These are phyloP conservation scores for Mustela nigripes DNA, from an alignment of 2,113 vertebrate species.

Conservation along the genomic window DNA sequence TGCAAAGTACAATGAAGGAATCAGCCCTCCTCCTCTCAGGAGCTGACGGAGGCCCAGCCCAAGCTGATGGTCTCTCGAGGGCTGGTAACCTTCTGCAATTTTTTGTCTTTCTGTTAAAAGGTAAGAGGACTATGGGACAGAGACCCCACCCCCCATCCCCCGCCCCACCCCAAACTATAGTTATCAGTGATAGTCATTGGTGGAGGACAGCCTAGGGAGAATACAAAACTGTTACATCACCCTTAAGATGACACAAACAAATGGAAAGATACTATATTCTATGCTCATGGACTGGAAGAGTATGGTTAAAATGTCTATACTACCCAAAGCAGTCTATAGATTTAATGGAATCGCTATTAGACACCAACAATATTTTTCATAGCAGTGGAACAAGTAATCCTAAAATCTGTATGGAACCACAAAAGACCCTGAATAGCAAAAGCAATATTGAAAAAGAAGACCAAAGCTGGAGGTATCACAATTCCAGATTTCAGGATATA, in stretches of 20 bases:
- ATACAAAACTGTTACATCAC: neutral
- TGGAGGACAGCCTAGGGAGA: neutral
- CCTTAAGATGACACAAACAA: neutral
- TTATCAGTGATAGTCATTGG: neutral
- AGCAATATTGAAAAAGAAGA: neutral
- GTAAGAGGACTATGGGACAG: neutral
- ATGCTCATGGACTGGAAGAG: neutral
- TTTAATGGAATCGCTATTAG: neutral
- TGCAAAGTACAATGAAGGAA: neutral
- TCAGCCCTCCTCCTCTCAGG: neutral
- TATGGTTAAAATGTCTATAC: neutral
- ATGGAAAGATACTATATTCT: neutral
- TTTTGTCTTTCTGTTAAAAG: neutral
- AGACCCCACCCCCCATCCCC: neutral
- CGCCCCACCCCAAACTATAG: neutral
- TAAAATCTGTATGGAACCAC: too few relatives aligned
- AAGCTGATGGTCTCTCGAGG: accelerated
- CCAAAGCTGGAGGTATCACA: neutral
- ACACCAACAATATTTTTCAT: neutral
- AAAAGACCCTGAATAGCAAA: neutral
- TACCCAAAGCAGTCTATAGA: neutral
- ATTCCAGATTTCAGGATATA: neutral
- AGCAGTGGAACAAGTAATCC: neutral
- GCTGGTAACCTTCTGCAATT: neutral
- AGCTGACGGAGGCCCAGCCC: neutral